Conservation (phyloP, 2,797 vertebrate species). For the Clarias fuscus region DNA sequence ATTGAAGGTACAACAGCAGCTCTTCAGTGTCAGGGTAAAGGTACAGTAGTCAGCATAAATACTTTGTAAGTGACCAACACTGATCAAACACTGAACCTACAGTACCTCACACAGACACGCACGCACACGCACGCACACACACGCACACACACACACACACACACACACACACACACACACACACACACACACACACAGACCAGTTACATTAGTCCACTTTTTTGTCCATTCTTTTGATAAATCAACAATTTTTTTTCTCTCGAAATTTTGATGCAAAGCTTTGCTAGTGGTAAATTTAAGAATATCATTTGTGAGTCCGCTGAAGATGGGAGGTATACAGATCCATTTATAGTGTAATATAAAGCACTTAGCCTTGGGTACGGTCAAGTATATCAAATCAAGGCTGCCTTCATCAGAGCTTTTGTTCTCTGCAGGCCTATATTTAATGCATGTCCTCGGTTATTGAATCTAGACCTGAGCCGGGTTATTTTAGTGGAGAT, state of each 20-base stretch:
- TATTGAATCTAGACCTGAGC: constrained; percentile 46
- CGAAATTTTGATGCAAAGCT: not conserved
- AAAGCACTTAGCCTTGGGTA: constrained; percentile 41
- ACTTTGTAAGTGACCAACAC: not conserved
- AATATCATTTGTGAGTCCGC: not conserved
- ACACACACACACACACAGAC: not conserved
- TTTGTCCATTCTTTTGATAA: not conserved
- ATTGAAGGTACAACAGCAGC: not conserved
- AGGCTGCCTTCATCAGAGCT: constrained; percentile 25
- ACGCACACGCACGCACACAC: not conserved
- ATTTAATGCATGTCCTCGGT: constrained; percentile 47
- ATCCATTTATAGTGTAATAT: constrained; percentile 38
- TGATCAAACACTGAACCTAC: not conserved
- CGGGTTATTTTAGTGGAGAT: constrained; percentile 43
- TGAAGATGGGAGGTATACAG: constrained; percentile 10
- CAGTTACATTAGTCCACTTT: not conserved
- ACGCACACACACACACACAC: not conserved
- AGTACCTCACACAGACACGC: too few relatives aligned
- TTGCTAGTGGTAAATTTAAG: constrained; percentile 27
- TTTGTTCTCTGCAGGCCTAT: constrained; percentile 37
- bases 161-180: not conserved
- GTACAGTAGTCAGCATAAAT: not conserved
- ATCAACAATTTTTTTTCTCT: not conserved
- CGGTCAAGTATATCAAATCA: constrained; percentile 30
- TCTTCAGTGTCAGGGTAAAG: not conserved